A percentile compares a stretch with the other conserved stretches of the same genome.
phyloP scores from a whole-genome alignment of 2,888 invertebrate genomes.

The Mimachlamys varia region DNA sequence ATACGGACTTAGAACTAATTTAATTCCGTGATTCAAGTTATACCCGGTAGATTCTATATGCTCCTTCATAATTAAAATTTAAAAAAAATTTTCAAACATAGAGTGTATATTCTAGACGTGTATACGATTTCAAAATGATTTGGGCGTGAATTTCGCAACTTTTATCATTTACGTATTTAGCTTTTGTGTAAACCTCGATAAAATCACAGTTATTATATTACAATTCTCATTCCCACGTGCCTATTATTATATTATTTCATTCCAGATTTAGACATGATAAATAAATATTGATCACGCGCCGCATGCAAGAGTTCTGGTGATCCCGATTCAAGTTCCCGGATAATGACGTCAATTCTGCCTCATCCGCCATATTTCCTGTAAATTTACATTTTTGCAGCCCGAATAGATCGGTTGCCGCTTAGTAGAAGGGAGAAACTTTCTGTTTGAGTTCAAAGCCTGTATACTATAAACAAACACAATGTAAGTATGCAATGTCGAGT shows the following conservation, averaged over 20 bases:
- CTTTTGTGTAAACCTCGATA: no score
- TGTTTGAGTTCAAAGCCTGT: not conserved
- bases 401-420: not conserved
- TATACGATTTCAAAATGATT: no score
- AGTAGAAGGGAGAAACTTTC: not conserved
- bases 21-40: no score
- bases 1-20: no score
- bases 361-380: slow-evolving; percentile 49
- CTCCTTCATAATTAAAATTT: no score
- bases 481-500: not conserved
- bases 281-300: not conserved
- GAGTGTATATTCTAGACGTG: no score
- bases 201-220: no score
- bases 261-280: slow-evolving; percentile 28
- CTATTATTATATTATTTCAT: not conserved
- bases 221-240: not conserved
- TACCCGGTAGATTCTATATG: no score
- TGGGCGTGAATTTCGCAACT: no score
- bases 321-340: slow-evolving; percentile 43
- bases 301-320: slow-evolving; percentile 40
- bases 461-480: slow-evolving; percentile 19
- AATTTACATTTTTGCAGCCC: slow-evolving; percentile 44
- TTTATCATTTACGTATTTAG: no score
- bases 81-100: no score
- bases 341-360: slow-evolving; percentile 50